A percentile compares a stretch with the other conserved stretches of the same genome.
Evolutionary conservation across 2,113 vertebrate genomes (phyloP).

Genomic region (Corydoras maculifer): DNA sequence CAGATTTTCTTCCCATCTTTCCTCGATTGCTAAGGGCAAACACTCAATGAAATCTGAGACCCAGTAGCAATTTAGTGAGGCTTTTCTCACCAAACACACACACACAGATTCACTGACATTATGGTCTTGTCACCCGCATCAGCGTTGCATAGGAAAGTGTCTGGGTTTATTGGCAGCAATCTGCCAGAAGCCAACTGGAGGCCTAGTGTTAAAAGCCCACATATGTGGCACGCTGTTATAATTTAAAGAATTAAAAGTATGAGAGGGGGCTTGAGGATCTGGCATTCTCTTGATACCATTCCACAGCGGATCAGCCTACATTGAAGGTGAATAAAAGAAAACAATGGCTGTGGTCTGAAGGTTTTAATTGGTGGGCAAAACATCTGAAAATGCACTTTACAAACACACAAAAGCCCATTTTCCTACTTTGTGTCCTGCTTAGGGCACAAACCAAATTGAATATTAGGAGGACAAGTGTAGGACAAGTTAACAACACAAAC

Average conservation of each 20-base stretch:
- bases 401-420: too few relatives aligned
- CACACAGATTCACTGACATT: constrained; percentile 4
- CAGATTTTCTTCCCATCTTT: constrained; percentile 1
- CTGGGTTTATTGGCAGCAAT: constrained; percentile 21
- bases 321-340: not conserved
- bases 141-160: constrained; percentile 17
- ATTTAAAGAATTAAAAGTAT: constrained; percentile 3
- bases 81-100: constrained; percentile 5
- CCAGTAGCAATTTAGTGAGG: constrained; percentile 16
- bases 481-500: too few relatives aligned
- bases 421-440: too few relatives aligned
- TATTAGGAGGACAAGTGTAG: too few relatives aligned
- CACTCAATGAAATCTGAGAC: constrained; percentile 25
- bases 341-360: not conserved
- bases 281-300: constrained; percentile 10
- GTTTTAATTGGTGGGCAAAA: too few relatives aligned
- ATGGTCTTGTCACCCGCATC: constrained; percentile 11
- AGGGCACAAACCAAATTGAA: too few relatives aligned
- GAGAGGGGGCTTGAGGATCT: constrained; percentile 1
- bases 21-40: constrained; percentile 10
- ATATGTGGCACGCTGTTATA: constrained; percentile 7
- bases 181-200: constrained; percentile 14
- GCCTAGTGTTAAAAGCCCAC: constrained; percentile 7
- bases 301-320: not conserved
- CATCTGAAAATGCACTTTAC: too few relatives aligned